A percentile compares a stretch with the other conserved stretches of the same genome.
phyloP scores from a whole-genome alignment of 2,113 vertebrate species.

The Hippocampus barbouri region DNA sequence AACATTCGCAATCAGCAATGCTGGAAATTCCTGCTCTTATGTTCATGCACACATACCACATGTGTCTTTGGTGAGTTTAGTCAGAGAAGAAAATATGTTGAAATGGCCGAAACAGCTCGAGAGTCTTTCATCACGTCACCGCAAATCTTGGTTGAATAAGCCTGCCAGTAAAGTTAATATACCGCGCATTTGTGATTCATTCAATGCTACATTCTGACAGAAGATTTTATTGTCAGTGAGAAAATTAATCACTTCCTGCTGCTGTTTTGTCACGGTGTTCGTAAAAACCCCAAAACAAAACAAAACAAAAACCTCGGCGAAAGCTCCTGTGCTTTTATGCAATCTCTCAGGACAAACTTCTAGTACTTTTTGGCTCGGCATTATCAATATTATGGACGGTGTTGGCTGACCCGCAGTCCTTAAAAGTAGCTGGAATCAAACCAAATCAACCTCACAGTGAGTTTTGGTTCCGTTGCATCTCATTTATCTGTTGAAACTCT shows the following conservation, averaged over 20 bases:
- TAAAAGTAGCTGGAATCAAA: no score
- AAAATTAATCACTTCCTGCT: not conserved
- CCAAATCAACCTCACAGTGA: no score
- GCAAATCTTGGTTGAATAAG: not conserved
- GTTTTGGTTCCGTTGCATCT: not conserved
- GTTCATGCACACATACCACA: not conserved
- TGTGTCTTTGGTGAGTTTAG: not conserved
- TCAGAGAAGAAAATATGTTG: not conserved
- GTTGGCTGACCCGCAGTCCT: not conserved
- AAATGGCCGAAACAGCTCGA: not conserved
- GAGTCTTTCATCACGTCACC: not conserved
- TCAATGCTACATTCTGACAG: not conserved
- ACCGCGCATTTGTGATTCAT: not conserved
- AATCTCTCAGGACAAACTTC: not conserved
- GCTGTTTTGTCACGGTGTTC: not conserved
- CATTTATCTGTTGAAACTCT: not conserved
- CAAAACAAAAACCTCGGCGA: not conserved
- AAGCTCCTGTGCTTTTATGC: not conserved
- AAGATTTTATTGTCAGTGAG: not conserved
- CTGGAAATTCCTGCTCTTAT: not conserved
- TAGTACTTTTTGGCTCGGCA: not conserved
- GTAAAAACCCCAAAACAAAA: not conserved
- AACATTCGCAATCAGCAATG: not conserved
- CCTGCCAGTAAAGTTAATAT: not conserved
- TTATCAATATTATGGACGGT: not conserved